Evolutionary conservation across 2,888 invertebrate species (phyloP).

Genomic region (Andricus curvator): DNA sequence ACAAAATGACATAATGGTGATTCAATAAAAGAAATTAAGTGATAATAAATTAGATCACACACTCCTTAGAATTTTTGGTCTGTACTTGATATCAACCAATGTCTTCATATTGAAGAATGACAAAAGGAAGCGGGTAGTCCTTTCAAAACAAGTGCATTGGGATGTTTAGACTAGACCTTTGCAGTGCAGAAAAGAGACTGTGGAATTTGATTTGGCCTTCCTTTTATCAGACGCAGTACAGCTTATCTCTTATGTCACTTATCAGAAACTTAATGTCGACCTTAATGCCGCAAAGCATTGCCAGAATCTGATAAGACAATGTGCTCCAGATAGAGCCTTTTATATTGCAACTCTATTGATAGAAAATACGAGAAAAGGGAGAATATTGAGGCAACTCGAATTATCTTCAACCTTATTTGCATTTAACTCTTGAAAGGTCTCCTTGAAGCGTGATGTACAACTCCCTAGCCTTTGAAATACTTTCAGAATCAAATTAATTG

Average conservation of each 20-base stretch:
- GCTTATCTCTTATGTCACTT: conserved; percentile 23
- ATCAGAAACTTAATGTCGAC: conserved; percentile 36
- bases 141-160: conserved; percentile 6
- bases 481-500: neutral
- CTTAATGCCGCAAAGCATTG: conserved; percentile 19
- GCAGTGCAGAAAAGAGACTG: conserved; percentile 8
- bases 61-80: conserved; percentile 15
- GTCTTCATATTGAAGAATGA: conserved; percentile 23
- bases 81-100: conserved; percentile 31
- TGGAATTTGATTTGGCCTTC: neutral
- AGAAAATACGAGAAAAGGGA: neutral
- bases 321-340: conserved; percentile 8
- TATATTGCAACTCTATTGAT: conserved; percentile 11
- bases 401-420: conserved; percentile 11
- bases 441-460: neutral
- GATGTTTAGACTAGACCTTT: conserved; percentile 4
- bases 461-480: neutral
- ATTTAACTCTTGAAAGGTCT: neutral
- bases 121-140: neutral
- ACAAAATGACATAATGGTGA: neutral
- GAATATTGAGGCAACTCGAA: conserved; percentile 15
- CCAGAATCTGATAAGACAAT: conserved; percentile 38
- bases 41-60: conserved; percentile 9
- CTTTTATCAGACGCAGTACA: neutral
- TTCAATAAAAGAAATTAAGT: conserved; percentile 1